Evolutionary conservation across 2,888 invertebrate species (phyloP).

Genomic region (Pherbina coryleti): DNA sequence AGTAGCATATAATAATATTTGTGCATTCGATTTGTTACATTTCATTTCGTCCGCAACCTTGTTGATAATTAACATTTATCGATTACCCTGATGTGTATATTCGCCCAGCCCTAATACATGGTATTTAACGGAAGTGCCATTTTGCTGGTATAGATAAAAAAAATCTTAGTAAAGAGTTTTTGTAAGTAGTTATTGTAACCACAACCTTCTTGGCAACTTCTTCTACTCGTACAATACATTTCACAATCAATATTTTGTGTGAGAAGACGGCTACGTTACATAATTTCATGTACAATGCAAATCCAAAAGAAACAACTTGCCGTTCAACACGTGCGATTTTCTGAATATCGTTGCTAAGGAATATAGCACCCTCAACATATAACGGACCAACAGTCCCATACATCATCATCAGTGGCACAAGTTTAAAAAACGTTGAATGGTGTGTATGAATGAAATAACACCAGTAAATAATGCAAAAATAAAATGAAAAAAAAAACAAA

Average conservation of each 20-base stretch:
- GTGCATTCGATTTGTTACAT: no score
- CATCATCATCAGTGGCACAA: conserved; percentile 40
- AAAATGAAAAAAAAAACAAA: conserved; percentile 46
- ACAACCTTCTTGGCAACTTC: neutral
- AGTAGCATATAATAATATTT: no score
- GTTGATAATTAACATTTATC: no score
- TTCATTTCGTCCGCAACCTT: no score
- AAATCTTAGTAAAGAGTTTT: no score
- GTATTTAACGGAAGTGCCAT: no score
- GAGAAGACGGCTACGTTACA: neutral
- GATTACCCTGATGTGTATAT: no score
- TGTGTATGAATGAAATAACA: conserved; percentile 65
- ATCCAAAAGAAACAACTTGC: neutral
- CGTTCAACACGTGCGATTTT: conserved; percentile 23
- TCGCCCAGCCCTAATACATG: no score
- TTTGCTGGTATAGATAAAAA: no score
- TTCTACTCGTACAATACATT: neutral
- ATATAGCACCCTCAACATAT: neutral
- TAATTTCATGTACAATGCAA: conserved; percentile 16
- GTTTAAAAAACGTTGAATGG: conserved; percentile 55
- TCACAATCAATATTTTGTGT: conserved; percentile 1
- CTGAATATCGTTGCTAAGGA: neutral
- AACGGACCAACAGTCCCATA: neutral
- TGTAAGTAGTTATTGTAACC: no score
- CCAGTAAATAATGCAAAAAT: conserved; percentile 64